Evolutionary conservation across 2,888 invertebrate species (phyloP).

Genomic region (Drosophila neonasuta): DNA sequence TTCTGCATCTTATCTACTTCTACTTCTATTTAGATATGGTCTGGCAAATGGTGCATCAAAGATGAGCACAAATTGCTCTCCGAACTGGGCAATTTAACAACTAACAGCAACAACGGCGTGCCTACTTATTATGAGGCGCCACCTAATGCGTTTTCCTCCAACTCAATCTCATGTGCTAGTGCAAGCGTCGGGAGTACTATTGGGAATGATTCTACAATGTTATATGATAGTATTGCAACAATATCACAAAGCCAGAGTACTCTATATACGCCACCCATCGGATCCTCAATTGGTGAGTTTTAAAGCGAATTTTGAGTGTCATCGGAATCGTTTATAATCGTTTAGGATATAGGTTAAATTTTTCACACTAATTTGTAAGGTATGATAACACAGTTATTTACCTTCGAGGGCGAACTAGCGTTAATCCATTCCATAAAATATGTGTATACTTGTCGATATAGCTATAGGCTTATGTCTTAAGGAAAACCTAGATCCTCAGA

Average conservation of each 20-base stretch:
- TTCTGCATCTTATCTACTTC: neutral
- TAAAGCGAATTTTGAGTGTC: neutral
- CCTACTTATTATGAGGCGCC: slow-evolving; percentile 84
- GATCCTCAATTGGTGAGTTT: slow-evolving; percentile 86
- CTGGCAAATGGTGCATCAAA: slow-evolving; percentile 95
- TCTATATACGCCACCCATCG: slow-evolving; percentile 90
- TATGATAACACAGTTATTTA: too few relatives aligned
- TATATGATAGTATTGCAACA: slow-evolving; percentile 88
- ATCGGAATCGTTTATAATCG: neutral
- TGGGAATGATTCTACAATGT: slow-evolving; percentile 84
- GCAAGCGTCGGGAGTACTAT: slow-evolving; percentile 54
- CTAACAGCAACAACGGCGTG: slow-evolving; percentile 75
- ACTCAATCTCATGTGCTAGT: slow-evolving; percentile 61
- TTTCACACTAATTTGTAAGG: too few relatives aligned
- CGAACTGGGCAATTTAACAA: slow-evolving; percentile 87
- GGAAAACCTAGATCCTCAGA: too few relatives aligned
- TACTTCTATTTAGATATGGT: slow-evolving; percentile 86
- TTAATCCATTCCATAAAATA: too few relatives aligned
- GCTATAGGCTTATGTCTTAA: too few relatives aligned
- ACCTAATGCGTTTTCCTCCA: slow-evolving; percentile 77
- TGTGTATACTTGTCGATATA: too few relatives aligned
- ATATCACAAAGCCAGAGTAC: slow-evolving; percentile 88
- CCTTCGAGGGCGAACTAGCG: too few relatives aligned
- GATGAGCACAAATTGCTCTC: slow-evolving; percentile 94
- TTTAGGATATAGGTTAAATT: too few relatives aligned